A percentile compares a stretch with the other conserved stretches of the same genome.
phyloP scores from a whole-genome alignment of 1,140 invertebrate species.

The Trichonephila clavipes region DNA sequence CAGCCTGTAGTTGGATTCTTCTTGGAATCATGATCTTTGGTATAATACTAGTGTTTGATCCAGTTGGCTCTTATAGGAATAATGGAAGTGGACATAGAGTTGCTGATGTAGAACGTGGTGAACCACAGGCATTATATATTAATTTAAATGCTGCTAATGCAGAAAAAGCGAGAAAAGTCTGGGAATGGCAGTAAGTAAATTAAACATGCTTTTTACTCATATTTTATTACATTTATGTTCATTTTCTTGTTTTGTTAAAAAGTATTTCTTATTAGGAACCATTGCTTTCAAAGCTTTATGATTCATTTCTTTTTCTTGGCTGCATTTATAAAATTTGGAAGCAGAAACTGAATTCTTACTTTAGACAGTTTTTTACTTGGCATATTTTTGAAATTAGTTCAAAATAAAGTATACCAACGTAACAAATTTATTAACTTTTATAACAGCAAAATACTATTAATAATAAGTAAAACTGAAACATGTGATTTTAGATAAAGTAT shows the following conservation, averaged over 20 bases:
- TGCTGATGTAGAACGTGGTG: slow-evolving; percentile 83
- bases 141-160: slow-evolving; percentile 60
- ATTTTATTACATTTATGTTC: background rate
- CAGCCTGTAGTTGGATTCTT: slow-evolving; percentile 90
- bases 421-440: too few species aligned
- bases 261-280: background rate
- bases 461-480: too few species aligned
- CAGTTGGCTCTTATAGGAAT: slow-evolving; percentile 82
- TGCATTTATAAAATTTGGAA: too few species aligned
- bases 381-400: too few species aligned
- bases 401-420: too few species aligned
- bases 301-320: too few species aligned
- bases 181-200: slow-evolving; percentile 84
- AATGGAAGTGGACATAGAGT: slow-evolving; percentile 83
- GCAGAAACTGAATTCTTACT: too few species aligned
- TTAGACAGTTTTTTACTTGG: too few species aligned
- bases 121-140: slow-evolving; percentile 77
- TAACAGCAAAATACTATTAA: too few species aligned
- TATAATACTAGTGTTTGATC: slow-evolving; percentile 89
- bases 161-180: slow-evolving; percentile 79
- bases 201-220: background rate
- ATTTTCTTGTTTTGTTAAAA: background rate
- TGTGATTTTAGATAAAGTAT: too few species aligned
- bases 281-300: too few species aligned
- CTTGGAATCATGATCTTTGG: slow-evolving; percentile 88